Percentiles rank a stretch among this genome's conserved stretches.
Conservation (phyloP, 2,888 invertebrate genomes). For the Polyploca ridens region DNA sequence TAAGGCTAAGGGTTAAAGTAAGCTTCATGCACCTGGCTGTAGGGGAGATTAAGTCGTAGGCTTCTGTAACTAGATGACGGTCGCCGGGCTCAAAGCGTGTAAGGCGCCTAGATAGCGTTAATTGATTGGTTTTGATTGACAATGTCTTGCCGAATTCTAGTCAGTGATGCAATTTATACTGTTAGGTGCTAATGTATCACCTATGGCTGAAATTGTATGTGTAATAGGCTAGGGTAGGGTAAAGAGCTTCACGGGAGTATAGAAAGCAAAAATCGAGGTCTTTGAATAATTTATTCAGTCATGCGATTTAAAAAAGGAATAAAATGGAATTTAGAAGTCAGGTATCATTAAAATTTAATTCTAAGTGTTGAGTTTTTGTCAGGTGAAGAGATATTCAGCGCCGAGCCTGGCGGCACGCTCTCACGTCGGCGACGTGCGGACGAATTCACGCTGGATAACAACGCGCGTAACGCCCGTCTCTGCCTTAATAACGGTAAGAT, state of each 20-base stretch:
- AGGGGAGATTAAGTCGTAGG: not conserved
- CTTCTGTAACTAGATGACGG: not conserved
- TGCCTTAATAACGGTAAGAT: conserved; percentile 69
- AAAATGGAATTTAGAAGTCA: not conserved
- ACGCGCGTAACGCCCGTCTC: conserved; percentile 64
- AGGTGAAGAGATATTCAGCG: conserved; percentile 78
- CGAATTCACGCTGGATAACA: conserved; percentile 71
- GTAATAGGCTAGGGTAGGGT: not conserved
- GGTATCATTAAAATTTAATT: not conserved
- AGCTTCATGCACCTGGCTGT: not conserved
- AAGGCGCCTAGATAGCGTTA: not conserved
- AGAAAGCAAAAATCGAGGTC: not conserved
- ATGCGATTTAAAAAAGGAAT: not conserved
- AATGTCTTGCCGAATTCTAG: not conserved
- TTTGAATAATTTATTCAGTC: not conserved
- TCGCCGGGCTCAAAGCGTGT: not conserved
- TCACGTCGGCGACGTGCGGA: conserved; percentile 71
- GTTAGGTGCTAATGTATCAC: not conserved
- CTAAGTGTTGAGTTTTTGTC: conserved; percentile 13
- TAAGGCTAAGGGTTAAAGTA: no score
- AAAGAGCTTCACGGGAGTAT: not conserved
- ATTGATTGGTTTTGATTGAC: conserved; percentile 1
- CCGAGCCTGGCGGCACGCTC: conserved; percentile 64
- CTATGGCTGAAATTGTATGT: not conserved
- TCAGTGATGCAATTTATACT: not conserved